Base-by-base conservation (phyloP, 2,797 vertebrate genomes). In the Rhinoraja longicauda region DNA sequence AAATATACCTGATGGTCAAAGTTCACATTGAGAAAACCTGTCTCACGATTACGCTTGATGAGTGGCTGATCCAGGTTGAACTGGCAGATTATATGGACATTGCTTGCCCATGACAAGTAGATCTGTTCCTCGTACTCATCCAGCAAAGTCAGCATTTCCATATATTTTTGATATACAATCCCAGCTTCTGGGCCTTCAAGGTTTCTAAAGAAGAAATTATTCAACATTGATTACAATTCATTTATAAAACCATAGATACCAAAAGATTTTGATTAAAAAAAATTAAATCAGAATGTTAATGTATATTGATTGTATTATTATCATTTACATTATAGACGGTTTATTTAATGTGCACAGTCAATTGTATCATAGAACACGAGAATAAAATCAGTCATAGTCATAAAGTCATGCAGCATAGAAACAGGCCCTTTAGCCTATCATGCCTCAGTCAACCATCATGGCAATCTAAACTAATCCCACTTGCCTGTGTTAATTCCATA, bases 31-130 rank as follows among this genome's bases (percentile, higher is more conserved):
- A 97, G 95, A 91, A 98, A 94, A 84, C 94, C 95, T 93, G 96
- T 96, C 93, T 94, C 26, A n/a, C 81, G 76, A 94, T 96, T 96
- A 94, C 94, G 93, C 86, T 94, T 96, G 94, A 97, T 94, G 88
- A 98, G 95, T 8, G 96, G 95, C 94, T 97, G 96, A 93, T 97
- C 96, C 94, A 98, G 95, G 95, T 96, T 97, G 93, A 97, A 96
- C 90, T 95, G 95, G 94, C 96, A 98, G 82, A 95, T 94, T 93
- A 96, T 93, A 93, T 97, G 95, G 93, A 97, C 95, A 12, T 95
- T 94, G 90, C 94, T 93, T 94, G 97, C 96, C 97, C 96, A 98
- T 84, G 97, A 94, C 39, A 95, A 95, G 93, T 96, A 97, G 90
- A 97, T 93, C 21, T 93, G 91, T 78, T 96, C 95, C 94, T 97